These are phyloP conservation scores for Acanthornis magna DNA, from an alignment of 2,797 vertebrate species.

Conservation along the genomic window DNA sequence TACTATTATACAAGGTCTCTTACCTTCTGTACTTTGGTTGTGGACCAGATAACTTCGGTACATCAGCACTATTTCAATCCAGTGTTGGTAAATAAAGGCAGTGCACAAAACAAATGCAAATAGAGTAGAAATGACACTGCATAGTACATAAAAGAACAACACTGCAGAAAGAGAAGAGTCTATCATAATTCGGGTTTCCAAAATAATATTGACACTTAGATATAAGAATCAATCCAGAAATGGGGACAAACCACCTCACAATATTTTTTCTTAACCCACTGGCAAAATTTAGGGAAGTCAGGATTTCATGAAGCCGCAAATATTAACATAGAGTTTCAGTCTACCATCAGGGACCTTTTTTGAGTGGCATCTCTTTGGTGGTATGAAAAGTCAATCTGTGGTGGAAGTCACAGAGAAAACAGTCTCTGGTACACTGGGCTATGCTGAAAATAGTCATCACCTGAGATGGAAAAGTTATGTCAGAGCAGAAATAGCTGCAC, in stretches of 20 bases:
- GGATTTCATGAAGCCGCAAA: background rate
- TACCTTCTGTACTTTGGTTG: constrained; percentile 71
- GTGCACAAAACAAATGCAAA: constrained; percentile 54
- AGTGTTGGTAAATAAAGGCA: constrained; percentile 71
- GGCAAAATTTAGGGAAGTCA: background rate
- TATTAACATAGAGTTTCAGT: background rate
- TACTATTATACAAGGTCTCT: constrained; percentile 5
- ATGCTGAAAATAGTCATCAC: background rate
- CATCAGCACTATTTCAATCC: constrained; percentile 84
- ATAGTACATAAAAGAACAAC: constrained; percentile 55
- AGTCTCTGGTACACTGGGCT: background rate
- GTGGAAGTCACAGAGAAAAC: background rate
- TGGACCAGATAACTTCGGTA: constrained; percentile 74
- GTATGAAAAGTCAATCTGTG: background rate
- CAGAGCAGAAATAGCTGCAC: background rate
- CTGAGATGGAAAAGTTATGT: background rate
- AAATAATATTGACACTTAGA: background rate
- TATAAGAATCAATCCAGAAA: background rate
- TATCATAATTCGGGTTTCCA: background rate
- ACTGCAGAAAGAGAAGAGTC: constrained; percentile 41
- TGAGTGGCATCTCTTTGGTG: background rate
- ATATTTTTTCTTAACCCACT: background rate
- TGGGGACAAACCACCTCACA: background rate
- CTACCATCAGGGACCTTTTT: background rate
- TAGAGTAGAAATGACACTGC: constrained; percentile 55